Evolutionary conservation across 2,888 invertebrate species (phyloP), one percentile per base, ranked within the genome.

Genomic region (Erebia epiphron): DNA sequence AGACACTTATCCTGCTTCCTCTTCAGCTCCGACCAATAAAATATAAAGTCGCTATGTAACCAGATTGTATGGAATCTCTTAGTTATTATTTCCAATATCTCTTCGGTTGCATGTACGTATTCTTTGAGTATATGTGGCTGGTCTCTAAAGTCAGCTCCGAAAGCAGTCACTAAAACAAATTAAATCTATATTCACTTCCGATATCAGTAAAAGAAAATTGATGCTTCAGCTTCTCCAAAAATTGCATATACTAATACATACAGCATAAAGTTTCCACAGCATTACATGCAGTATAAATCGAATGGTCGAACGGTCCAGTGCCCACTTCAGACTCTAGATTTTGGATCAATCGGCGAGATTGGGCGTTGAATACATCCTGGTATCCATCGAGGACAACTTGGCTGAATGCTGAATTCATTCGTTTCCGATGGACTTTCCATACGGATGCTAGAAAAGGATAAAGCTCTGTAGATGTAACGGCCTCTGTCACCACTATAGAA

Each of bases 31-130:
- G 86, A 87, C 74, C 81, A 86, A 13, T 79, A 79, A 76, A 86
- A 91, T 18, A 83, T 79, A 58, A 79, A 80, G 2, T 81, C 77
- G 67, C 81, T 85, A 69, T 89, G 87, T 65, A 83, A 78, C 86
- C 88, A 89, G 67, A 89, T 82, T 76, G 87, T 87, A 78, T 87
- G 86, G 75, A 89, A 87, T 9, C 90, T 78, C 46, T 87, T 86
- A 66, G 86, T 85, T 14, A 88, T 73, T 0, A 85, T 82, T 70
- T 84, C 83, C 46, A 89, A 80, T 60, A 88, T 85, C 56, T 82
- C 78, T 56, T 88, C 87, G 0, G 86, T 80, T 0, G 90, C 90
- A 7, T 84, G 81, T 52, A 89, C 84, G 72, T 89, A 91, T 54
- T 86, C 80, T 35, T 79, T 84, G 73, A 87, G 88, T 0, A 89